These are phyloP conservation scores for Drosophila planitibia DNA, from an alignment of 2,888 invertebrate genomes.

Conservation along the genomic window DNA sequence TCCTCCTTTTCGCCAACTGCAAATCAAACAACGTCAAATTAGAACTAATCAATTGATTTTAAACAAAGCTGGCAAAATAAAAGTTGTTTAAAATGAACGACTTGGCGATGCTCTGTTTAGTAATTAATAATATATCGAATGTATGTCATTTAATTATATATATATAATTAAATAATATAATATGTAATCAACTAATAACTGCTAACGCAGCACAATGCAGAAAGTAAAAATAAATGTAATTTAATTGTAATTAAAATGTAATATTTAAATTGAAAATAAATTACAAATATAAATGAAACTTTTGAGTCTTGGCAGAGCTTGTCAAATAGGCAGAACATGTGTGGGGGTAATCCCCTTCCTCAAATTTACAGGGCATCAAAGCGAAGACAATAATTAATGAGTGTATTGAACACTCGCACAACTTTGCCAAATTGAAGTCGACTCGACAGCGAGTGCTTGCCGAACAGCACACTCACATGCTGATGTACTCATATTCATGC, in stretches of 20 bases:
- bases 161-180: no score
- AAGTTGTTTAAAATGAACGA: not conserved
- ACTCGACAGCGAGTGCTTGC: conserved; percentile 17
- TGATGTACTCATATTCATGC: conserved; percentile 5
- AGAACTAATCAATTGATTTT: conserved; percentile 56
- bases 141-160: no score
- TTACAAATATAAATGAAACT: not conserved
- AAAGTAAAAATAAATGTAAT: not conserved
- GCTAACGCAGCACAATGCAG: not conserved
- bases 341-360: accelerated
- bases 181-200: no score
- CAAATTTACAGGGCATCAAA: conserved; percentile 5
- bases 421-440: conserved; percentile 36
- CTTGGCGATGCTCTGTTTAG: conserved; percentile 10
- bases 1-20: conserved; percentile 77
- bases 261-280: not conserved
- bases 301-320: not conserved
- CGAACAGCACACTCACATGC: conserved; percentile 5
- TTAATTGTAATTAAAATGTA: not conserved
- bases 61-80: not conserved
- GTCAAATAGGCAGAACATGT: not conserved
- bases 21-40: conserved; percentile 16
- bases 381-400: not conserved
- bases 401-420: conserved; percentile 31
- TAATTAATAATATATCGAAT: no score